A percentile compares a stretch with the other conserved stretches of the same genome.
Evolutionary conservation across 2,797 vertebrate genomes (phyloP).

Genomic region (Halcyon chelicuti): DNA sequence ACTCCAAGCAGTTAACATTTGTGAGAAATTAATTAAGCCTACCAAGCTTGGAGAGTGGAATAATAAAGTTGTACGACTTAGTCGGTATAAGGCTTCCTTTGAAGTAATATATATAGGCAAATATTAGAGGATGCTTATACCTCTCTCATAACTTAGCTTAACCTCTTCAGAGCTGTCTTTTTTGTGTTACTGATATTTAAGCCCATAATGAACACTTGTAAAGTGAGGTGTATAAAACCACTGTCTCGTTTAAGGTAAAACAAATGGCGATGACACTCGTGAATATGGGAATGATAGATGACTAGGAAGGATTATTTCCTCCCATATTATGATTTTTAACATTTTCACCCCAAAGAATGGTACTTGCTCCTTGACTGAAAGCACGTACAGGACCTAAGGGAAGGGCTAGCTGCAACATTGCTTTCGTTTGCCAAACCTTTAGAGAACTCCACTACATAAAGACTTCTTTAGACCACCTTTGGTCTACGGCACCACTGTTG

Average conservation of each 20-base stretch:
- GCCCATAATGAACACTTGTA: not conserved
- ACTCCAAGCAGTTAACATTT: not conserved
- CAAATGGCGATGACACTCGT: not conserved
- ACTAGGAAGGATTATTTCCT: not conserved
- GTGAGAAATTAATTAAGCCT: not conserved
- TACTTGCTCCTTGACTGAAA: not conserved
- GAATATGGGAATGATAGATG: not conserved
- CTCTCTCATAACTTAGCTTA: not conserved
- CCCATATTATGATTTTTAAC: not conserved
- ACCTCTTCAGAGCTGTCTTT: not conserved
- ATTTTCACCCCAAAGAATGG: not conserved
- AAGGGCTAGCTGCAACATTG: not conserved
- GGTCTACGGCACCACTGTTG: fast-evolving
- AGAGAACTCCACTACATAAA: not conserved
- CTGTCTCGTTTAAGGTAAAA: not conserved
- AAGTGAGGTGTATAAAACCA: not conserved
- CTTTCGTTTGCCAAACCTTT: not conserved
- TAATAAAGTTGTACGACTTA: not conserved
- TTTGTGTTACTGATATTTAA: not conserved
- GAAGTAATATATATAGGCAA: not conserved
- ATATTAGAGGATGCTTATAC: not conserved
- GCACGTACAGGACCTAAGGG: not conserved
- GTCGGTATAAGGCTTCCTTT: not conserved
- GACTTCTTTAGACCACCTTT: not conserved
- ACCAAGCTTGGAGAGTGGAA: not conserved